Conservation (phyloP, 2,113 vertebrate genomes). For the Boulengeromyrus knoepffleri region DNA sequence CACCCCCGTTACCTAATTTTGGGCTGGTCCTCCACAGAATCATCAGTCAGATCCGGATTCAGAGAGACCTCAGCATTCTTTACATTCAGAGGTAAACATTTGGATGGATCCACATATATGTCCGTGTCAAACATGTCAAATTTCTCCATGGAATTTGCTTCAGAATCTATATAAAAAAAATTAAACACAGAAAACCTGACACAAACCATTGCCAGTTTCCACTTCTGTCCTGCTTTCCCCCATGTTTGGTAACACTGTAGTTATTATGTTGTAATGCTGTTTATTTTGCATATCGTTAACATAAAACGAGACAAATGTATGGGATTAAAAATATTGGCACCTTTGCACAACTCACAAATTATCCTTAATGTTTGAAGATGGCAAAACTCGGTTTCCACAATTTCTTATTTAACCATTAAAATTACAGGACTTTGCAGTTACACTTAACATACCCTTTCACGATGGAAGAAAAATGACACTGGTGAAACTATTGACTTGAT, state of each 20-base stretch:
- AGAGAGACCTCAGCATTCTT: constrained; percentile 35
- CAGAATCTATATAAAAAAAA: constrained; percentile 24
- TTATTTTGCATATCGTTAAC: background rate
- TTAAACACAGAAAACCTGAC: background rate
- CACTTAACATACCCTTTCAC: background rate
- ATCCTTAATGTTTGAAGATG: background rate
- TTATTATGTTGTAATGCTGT: background rate
- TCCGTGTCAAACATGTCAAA: background rate
- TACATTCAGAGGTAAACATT: constrained; percentile 15
- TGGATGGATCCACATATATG: constrained; percentile 23
- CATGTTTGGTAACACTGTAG: background rate
- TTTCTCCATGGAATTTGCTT: background rate
- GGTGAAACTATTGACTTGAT: background rate
- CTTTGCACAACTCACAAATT: background rate
- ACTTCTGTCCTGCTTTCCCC: background rate
- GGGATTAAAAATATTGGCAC: background rate
- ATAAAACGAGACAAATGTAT: background rate
- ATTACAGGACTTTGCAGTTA: background rate
- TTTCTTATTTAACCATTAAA: background rate
- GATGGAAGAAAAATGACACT: background rate
- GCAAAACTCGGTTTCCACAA: background rate
- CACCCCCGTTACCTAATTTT: constrained; percentile 43
- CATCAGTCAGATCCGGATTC: constrained; percentile 16
- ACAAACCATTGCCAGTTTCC: background rate
- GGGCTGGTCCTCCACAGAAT: constrained; percentile 25